Conservation (phyloP, 2,113 vertebrate genomes). For the Periophthalmus modestus region DNA sequence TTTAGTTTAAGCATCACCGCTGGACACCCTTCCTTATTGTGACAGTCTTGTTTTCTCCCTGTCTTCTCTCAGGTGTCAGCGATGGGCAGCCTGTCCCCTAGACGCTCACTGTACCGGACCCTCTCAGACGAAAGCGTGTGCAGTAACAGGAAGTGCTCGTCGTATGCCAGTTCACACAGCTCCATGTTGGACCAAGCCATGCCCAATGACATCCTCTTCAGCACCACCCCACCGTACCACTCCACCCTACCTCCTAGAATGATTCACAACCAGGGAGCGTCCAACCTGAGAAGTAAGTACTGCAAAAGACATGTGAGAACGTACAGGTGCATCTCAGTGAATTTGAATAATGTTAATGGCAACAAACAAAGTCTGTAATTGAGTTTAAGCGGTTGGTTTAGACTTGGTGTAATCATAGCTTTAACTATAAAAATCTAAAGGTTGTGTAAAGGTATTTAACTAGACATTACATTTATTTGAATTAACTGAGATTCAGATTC, state of each 20-base stretch:
- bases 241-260: conserved; percentile 88
- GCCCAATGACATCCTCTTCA: conserved; percentile 95
- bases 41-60: conserved; percentile 12
- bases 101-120: conserved; percentile 88
- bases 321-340: neutral
- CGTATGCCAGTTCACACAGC: conserved; percentile 89
- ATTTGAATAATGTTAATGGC: neutral
- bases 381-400: neutral
- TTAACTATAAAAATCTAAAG: no score
- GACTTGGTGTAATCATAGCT: no score
- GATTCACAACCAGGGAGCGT: conserved; percentile 78
- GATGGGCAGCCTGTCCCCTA: conserved; percentile 83
- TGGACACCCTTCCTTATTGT: neutral
- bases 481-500: neutral
- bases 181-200: conserved; percentile 90
- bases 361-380: neutral
- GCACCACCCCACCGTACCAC: conserved; percentile 91
- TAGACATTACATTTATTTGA: neutral
- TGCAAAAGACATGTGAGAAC: neutral
- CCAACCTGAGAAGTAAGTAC: conserved; percentile 89
- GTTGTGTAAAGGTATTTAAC: neutral
- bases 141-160: conserved; percentile 87
- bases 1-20: neutral
- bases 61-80: conserved; percentile 76
- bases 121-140: conserved; percentile 95